Evolutionary conservation across 2,888 invertebrate species (phyloP).

Genomic region (Diaphora mendica): DNA sequence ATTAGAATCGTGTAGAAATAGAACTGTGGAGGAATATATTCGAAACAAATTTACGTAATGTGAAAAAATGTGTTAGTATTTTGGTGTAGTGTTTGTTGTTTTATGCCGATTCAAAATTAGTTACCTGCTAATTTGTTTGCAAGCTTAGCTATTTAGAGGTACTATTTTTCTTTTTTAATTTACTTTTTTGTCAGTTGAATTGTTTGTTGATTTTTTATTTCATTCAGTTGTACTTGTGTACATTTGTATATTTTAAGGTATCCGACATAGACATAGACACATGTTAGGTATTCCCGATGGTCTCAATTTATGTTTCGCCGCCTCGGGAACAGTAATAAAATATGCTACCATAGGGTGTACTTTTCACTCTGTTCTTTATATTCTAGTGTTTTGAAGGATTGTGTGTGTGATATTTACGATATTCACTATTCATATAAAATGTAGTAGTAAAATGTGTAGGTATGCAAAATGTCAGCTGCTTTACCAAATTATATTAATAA

Average conservation of each 20-base stretch:
- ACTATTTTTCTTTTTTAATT: background rate
- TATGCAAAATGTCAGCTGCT: too few species aligned
- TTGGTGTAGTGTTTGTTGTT: background rate
- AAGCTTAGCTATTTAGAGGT: background rate
- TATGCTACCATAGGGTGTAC: background rate
- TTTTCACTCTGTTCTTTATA: background rate
- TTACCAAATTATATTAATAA: too few species aligned
- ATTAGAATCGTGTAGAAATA: background rate
- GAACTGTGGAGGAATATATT: background rate
- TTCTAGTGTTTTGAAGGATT: background rate
- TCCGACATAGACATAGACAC: background rate
- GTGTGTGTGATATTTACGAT: too few species aligned
- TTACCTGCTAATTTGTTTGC: background rate
- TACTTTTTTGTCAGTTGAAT: background rate
- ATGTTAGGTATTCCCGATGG: background rate
- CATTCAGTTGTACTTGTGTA: background rate
- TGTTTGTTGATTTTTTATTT: background rate
- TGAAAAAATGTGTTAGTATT: background rate
- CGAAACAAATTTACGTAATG: constrained; percentile 1
- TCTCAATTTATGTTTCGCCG: background rate
- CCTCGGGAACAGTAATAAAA: background rate
- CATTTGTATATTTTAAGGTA: background rate
- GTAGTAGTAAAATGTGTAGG: too few species aligned
- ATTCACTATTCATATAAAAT: too few species aligned
- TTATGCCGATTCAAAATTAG: background rate